A percentile compares a stretch with the other conserved stretches of the same genome.
phyloP scores from a whole-genome alignment of 2,113 vertebrate species.

The Solenodon paradoxus region DNA sequence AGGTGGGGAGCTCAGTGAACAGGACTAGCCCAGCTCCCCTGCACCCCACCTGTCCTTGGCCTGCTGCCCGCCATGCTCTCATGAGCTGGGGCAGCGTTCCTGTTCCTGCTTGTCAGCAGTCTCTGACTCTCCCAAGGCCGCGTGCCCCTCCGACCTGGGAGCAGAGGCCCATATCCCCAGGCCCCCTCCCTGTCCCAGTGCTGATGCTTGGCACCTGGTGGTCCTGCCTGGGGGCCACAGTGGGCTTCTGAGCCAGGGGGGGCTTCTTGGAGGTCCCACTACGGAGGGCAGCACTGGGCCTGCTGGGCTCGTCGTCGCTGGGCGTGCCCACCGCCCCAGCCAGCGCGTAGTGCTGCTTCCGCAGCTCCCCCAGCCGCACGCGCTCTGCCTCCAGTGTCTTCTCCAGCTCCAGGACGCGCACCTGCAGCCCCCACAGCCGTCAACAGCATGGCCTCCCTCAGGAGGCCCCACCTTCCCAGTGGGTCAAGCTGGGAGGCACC shows the following conservation, averaged over 20 bases:
- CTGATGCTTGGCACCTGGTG: slow-evolving; percentile 58
- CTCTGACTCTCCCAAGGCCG: not conserved
- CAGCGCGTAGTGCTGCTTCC: slow-evolving; percentile 93
- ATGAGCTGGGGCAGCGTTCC: not conserved
- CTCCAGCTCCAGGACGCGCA: slow-evolving; percentile 96
- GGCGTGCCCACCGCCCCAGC: slow-evolving; percentile 76
- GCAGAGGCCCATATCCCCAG: rapidly evolving
- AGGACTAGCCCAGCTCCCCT: not conserved
- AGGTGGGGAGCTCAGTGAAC: rapidly evolving
- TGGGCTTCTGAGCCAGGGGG: slow-evolving; percentile 90
- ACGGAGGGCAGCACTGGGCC: slow-evolving; percentile 47
- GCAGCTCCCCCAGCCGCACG: slow-evolving; percentile 91
- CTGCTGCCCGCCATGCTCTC: too few relatives aligned
- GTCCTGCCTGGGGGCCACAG: slow-evolving; percentile 75
- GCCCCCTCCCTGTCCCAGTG: rapidly evolving
- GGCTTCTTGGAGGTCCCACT: slow-evolving; percentile 89
- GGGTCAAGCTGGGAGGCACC: too few relatives aligned
- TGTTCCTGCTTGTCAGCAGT: not conserved
- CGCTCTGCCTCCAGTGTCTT: slow-evolving; percentile 90
- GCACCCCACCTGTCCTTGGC: rapidly evolving
- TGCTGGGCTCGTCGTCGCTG: not conserved
- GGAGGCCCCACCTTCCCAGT: rapidly evolving
- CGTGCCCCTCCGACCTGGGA: rapidly evolving
- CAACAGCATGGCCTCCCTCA: not conserved
- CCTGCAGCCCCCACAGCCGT: slow-evolving; percentile 76